phyloP scores from a whole-genome alignment of 2,113 vertebrate genomes.

The Percopsis transmontana region DNA sequence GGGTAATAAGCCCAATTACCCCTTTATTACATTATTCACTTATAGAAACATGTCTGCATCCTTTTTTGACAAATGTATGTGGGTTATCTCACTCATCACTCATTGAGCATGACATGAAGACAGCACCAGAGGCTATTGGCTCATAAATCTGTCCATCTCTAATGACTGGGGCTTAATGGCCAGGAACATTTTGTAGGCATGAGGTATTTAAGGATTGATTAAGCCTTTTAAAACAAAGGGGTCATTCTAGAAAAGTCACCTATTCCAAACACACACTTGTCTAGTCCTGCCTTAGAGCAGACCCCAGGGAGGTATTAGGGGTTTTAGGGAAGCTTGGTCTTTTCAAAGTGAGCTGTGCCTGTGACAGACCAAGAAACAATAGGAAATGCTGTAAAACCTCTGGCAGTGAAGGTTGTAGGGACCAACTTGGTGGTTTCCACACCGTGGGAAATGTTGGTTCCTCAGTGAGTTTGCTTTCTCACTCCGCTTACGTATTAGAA shows the following conservation, averaged over 20 bases:
- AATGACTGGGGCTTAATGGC: slow-evolving; percentile 63
- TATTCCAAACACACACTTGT: slow-evolving; percentile 47
- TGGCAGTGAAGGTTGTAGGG: slow-evolving; percentile 49
- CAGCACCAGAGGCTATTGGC: slow-evolving; percentile 60
- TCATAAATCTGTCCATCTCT: slow-evolving; percentile 69
- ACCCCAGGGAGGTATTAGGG: slow-evolving; percentile 43
- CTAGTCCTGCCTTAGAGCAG: slow-evolving; percentile 58
- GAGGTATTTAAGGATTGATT: slow-evolving; percentile 77
- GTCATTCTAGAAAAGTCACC: slow-evolving; percentile 67
- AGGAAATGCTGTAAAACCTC: slow-evolving; percentile 44
- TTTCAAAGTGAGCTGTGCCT: slow-evolving; percentile 67
- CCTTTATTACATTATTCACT: slow-evolving; percentile 58
- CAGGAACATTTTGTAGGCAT: slow-evolving; percentile 65
- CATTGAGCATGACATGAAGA: slow-evolving; percentile 65
- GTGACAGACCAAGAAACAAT: slow-evolving; percentile 28
- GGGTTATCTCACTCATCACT: slow-evolving; percentile 66
- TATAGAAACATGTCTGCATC: slow-evolving; percentile 66
- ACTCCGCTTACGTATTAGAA: slow-evolving; percentile 35
- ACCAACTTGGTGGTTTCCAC: slow-evolving; percentile 44
- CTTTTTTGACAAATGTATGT: slow-evolving; percentile 57
- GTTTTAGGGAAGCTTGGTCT: slow-evolving; percentile 61
- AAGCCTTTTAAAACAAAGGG: slow-evolving; percentile 71
- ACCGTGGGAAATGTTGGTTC: slow-evolving; percentile 63
- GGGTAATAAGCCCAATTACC: slow-evolving; percentile 48
- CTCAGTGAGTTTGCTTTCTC: slow-evolving; percentile 18